Conservation (phyloP, 2,888 invertebrate species). For the Zygothrica quintamaculata region DNA sequence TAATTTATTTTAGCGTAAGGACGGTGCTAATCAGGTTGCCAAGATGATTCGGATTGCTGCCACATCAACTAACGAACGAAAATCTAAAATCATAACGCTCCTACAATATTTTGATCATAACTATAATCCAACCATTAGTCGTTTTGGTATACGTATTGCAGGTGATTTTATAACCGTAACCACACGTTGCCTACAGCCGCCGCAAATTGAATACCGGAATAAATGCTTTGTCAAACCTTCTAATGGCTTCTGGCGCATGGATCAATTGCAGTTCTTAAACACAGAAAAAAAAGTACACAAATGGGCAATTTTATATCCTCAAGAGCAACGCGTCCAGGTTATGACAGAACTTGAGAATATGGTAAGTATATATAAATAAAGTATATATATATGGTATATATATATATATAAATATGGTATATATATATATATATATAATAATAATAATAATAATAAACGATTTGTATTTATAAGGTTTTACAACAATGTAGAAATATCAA, state of each 20-base stretch:
- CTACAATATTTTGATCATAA: constrained; percentile 76
- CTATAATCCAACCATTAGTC: constrained; percentile 86
- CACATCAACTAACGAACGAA: constrained; percentile 90
- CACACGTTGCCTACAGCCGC: constrained; percentile 92
- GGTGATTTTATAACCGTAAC: constrained; percentile 90
- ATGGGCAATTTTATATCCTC: constrained; percentile 75
- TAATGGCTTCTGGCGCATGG: constrained; percentile 77
- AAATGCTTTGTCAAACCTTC: constrained; percentile 34
- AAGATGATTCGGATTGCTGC: constrained; percentile 95
- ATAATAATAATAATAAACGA: too few relatives aligned
- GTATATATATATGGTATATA: too few relatives aligned
- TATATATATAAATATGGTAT: too few relatives aligned
- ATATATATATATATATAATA: too few relatives aligned
- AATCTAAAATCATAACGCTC: constrained; percentile 90
- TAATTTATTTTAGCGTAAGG: constrained; percentile 88
- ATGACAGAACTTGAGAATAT: constrained; percentile 28
- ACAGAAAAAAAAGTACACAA: constrained; percentile 49
- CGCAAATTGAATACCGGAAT: constrained; percentile 87
- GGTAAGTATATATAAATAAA: constrained; percentile 40
- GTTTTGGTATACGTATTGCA: constrained; percentile 93
- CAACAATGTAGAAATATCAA: constrained; percentile 34
- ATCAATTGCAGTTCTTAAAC: constrained; percentile 49
- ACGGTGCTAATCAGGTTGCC: constrained; percentile 92
- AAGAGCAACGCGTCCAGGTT: constrained; percentile 7
- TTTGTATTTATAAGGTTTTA: too few relatives aligned